Evolutionary conservation across 2,113 vertebrate genomes (phyloP).

Genomic region (Talpa occidentalis): DNA sequence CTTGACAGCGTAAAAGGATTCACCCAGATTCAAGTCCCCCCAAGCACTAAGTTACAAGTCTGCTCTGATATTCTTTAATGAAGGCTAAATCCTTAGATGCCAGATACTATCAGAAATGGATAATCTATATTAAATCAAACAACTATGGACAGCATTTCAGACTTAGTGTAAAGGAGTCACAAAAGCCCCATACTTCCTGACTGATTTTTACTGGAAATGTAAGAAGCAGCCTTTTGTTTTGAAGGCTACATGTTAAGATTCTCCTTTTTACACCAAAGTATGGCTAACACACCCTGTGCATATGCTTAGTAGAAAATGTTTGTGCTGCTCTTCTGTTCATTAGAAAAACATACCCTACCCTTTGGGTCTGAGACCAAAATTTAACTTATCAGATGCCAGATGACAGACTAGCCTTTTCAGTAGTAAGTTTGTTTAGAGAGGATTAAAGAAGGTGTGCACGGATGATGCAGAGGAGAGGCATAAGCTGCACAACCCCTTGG

Average conservation of each 20-base stretch:
- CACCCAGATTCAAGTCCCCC: background rate
- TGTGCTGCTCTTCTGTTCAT: background rate
- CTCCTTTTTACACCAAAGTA: background rate
- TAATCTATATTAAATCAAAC: constrained; percentile 8
- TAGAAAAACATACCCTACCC: background rate
- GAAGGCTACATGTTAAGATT: background rate
- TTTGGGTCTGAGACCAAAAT: background rate
- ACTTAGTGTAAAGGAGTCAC: constrained; percentile 1
- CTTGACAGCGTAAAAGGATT: background rate
- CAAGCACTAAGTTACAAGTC: background rate
- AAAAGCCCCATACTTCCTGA: background rate
- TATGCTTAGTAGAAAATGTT: background rate
- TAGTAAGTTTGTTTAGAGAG: background rate
- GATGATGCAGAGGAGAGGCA: background rate
- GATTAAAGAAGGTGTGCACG: accelerated
- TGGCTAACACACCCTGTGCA: background rate
- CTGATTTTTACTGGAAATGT: background rate
- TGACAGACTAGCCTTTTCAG: background rate
- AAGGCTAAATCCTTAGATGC: background rate
- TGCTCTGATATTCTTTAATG: background rate
- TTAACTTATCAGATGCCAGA: background rate
- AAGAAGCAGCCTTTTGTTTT: background rate
- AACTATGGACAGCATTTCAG: background rate
- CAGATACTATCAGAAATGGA: background rate
- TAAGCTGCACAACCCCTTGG: no score